Base-by-base conservation (phyloP, 2,113 vertebrate species). In the Labeo rohita region DNA sequence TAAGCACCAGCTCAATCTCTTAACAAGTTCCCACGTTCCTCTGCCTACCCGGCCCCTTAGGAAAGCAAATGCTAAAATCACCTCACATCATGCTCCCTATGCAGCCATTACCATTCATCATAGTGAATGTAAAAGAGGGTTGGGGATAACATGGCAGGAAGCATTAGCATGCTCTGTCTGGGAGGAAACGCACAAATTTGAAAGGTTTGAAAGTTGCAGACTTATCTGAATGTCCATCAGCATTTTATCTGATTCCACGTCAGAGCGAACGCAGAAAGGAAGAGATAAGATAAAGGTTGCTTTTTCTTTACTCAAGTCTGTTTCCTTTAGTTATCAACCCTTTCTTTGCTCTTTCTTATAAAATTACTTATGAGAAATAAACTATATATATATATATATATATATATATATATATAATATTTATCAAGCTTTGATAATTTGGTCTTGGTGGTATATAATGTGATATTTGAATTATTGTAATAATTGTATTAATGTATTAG, bases 11-110 rank as follows among this genome's bases (percentile, higher is more conserved):
- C 68, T 77, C 73, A 78, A 43, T 85, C 75, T 66, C 88, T 89
- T 73, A 83, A 86, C 86, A 80, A 59, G 76, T 74, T 85, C 81
- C 43, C 72, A 72, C 73, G 76, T 63, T 75, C 63, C 87, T 63
- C 39, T 85, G 63, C 65, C 66, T 84, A 61, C 61, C 78, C 49
- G 0, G 43, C 50, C 21, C 18, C 43, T 28, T 36, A 36, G 49
- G 56, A 78, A 68, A 68, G 56, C 5, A 61, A 36, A 16, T 59
- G 76, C 61, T 83, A 63, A 63, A 86, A 77, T 73, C 77, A 84
- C 50, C 76, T 78, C 63, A 23, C 59, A 65, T 81, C 45, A 16
- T 81, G 59, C 43, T 81, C 59, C 63, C 63, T 12, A 11, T 43
- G 21, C 65, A 84, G 12, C 36, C 36, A 73, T 73, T 73, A 10